These are phyloP conservation scores for Forpus xanthops DNA, from an alignment of 2,797 vertebrate genomes.

Conservation along the genomic window DNA sequence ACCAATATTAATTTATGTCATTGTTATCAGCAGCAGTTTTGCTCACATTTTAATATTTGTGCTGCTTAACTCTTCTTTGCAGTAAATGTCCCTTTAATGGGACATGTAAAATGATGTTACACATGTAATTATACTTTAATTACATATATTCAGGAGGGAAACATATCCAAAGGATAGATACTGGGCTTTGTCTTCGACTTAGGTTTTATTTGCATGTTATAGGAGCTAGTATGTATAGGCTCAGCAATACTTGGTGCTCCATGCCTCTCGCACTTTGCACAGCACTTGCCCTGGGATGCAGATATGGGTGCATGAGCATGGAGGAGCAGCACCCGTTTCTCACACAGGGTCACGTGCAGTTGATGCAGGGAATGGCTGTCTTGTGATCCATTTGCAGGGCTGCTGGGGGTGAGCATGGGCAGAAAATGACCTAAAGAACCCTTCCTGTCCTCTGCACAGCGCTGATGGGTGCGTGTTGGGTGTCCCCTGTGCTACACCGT, in stretches of 20 bases:
- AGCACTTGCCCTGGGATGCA: neutral
- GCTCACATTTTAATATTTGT: neutral
- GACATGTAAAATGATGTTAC: neutral
- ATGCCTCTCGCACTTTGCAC: rapidly evolving
- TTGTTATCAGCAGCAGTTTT: neutral
- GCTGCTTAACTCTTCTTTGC: neutral
- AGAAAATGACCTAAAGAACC: neutral
- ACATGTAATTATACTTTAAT: neutral
- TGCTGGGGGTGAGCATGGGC: rapidly evolving
- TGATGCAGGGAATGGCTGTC: neutral
- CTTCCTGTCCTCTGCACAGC: rapidly evolving
- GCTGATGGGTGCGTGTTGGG: rapidly evolving
- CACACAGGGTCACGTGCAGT: rapidly evolving
- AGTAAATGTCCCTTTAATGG: neutral
- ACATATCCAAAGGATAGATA: neutral
- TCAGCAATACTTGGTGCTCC: neutral
- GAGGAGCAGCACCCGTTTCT: neutral
- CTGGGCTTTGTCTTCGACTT: neutral
- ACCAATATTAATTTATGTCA: neutral
- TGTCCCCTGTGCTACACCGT: rapidly evolving
- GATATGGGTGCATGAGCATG: rapidly evolving
- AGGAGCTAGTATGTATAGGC: neutral
- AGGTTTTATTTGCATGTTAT: neutral
- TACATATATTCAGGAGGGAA: neutral
- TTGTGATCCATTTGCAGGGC: neutral